Evolutionary conservation across 2,113 vertebrate species (phyloP), one percentile per base, ranked within the genome.

Genomic region (Nothobranchius kuhntae): DNA sequence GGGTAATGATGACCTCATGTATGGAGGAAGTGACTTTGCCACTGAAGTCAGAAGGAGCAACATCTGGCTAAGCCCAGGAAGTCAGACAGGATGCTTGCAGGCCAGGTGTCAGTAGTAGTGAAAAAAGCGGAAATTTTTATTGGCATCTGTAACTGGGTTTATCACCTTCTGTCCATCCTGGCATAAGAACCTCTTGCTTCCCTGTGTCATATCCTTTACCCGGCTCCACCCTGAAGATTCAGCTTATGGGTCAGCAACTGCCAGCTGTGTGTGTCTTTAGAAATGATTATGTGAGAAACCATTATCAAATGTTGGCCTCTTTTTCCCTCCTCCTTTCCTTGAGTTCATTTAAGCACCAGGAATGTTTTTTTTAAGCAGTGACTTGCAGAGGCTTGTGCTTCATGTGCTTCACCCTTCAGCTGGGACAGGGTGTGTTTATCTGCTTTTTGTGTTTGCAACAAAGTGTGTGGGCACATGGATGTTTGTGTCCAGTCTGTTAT

Each of bases 51-150:
- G 66, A 66, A 12, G 52, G 71, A 68, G 71, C 63, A 80, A 87
- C 86, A 89, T 86, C 89, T 89, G 87, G 80, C 77, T 56, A 10
- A 77, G 68, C 10, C 71, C 5, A 65, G 87, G 85, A 87, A 86
- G 70, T 17, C 21, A 73, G 67, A 66, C 82, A 86, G 86, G 88
- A 89, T 83, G 82, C 73, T 79, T 53, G 45, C 42, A 24, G 77
- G 80, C 81, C 87, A 91, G 82, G 89, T 89, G 86, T 89, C 67
- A 63, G 68, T 44, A 71, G 71, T 12, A 75, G 63, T 3, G 7
- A 87, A 89, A 88, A 83, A 75, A 50, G 53, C 83, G 65, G 75
- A 57, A 48, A 66, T 62, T 53, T 56, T 45, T 40, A 74, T 13
- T 47, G 64, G 71, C 72, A 48, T 9, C 44, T 35, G 46, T 57